These are phyloP conservation scores for Clarias gariepinus DNA, from an alignment of 2,113 vertebrate species.

Conservation along the genomic window DNA sequence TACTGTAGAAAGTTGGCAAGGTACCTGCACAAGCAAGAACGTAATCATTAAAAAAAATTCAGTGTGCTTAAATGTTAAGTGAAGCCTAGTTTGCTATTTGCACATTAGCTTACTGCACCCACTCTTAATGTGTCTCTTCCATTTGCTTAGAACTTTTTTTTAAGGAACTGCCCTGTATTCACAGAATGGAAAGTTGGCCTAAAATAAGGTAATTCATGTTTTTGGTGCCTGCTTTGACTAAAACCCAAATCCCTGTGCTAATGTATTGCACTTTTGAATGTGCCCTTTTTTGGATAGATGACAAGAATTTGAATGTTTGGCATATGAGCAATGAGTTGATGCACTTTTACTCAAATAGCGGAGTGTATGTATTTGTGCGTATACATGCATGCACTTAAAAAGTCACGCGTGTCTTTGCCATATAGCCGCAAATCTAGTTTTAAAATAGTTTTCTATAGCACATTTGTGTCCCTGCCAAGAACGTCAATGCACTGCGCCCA, in stretches of 20 bases:
- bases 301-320: conserved; percentile 62
- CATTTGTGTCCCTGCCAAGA: conserved; percentile 41
- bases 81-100: conserved; percentile 35
- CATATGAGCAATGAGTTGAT: conserved; percentile 47
- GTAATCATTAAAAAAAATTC: conserved; percentile 1
- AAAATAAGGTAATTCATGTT: conserved; percentile 39
- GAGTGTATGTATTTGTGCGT: conserved; percentile 35
- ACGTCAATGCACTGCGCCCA: conserved; percentile 58
- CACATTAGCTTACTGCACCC: conserved; percentile 14
- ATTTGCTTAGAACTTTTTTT: conserved; percentile 25
- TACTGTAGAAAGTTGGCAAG: conserved; percentile 12
- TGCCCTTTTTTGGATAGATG: conserved; percentile 57
- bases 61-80: conserved; percentile 29
- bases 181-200: conserved; percentile 11
- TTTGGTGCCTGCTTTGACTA: conserved; percentile 59
- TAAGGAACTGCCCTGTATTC: conserved; percentile 27
- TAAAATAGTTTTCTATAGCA: conserved; percentile 18
- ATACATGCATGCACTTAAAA: conserved; percentile 49
- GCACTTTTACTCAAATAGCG: conserved; percentile 53
- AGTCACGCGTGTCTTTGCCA: conserved; percentile 9
- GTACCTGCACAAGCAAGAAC: conserved; percentile 29
- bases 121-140: neutral
- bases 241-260: conserved; percentile 53
- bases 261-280: conserved; percentile 70
- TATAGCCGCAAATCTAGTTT: conserved; percentile 20